Evolutionary conservation across 2,888 invertebrate genomes (phyloP).

Genomic region (Neuroscelio doddi): DNA sequence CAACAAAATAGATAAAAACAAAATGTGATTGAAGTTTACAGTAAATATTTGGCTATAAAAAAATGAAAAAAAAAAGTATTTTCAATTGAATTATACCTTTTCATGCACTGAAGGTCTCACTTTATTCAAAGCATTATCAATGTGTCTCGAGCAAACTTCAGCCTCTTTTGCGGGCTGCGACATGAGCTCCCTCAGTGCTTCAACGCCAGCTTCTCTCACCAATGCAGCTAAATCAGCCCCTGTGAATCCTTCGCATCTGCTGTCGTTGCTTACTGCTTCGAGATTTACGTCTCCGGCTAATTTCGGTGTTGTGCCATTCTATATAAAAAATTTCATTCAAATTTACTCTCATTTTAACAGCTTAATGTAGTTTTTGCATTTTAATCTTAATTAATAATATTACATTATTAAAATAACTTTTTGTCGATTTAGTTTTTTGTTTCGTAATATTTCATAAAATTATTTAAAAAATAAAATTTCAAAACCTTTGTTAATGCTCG

Average conservation of each 20-base stretch:
- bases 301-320: conserved; percentile 86
- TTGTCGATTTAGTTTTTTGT: background rate
- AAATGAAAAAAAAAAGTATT: no score
- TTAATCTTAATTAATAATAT: background rate
- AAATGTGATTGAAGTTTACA: no score
- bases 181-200: conserved; percentile 85
- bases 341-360: no score
- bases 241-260: conserved; percentile 84
- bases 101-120: conserved; percentile 90
- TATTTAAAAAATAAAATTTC: no score
- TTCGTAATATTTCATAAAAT: no score
- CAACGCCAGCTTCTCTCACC: conserved; percentile 89
- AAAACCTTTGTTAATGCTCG: conserved; percentile 88
- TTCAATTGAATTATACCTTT: conserved; percentile 73
- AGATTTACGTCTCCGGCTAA: conserved; percentile 85
- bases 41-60: no score
- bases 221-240: conserved; percentile 96
- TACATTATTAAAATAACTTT: background rate
- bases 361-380: background rate
- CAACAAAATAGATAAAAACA: no score
- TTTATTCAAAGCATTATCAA: conserved; percentile 83
- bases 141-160: conserved; percentile 80
- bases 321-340: conserved; percentile 50
- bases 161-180: conserved; percentile 71
- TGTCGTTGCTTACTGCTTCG: conserved; percentile 79